phyloP scores from a whole-genome alignment of 2,113 vertebrate species.

The Neoarius graeffei region DNA sequence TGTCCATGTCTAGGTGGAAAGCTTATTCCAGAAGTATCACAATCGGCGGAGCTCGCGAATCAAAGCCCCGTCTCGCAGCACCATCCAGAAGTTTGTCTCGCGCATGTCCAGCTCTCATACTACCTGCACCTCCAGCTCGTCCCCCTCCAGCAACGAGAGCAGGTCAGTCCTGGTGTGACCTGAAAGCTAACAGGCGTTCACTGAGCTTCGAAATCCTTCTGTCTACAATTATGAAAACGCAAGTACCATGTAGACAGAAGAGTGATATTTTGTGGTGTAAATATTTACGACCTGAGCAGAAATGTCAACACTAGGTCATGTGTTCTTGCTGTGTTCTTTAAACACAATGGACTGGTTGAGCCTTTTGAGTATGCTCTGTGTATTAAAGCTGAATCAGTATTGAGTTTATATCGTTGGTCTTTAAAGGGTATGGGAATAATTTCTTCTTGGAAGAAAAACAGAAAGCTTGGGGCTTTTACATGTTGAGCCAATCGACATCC shows the following conservation, averaged over 20 bases:
- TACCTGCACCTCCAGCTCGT: constrained; percentile 82
- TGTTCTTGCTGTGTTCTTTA: not conserved
- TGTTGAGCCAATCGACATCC: not conserved
- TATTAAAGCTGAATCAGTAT: not conserved
- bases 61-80: constrained; percentile 91
- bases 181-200: not conserved
- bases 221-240: not conserved
- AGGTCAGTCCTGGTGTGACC: constrained; percentile 68
- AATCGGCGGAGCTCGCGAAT: constrained; percentile 89
- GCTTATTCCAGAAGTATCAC: constrained; percentile 93
- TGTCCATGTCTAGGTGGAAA: constrained; percentile 79
- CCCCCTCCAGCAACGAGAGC: constrained; percentile 87
- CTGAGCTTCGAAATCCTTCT: not conserved
- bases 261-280: not conserved
- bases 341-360: not conserved
- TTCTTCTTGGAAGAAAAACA: not conserved
- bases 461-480: not conserved
- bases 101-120: constrained; percentile 91
- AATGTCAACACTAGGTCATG: not conserved
- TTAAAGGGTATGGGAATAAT: not conserved
- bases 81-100: constrained; percentile 93
- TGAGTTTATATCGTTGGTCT: not conserved
- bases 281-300: not conserved
- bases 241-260: not conserved
- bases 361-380: not conserved